Base-by-base conservation (phyloP, 1,140 invertebrate genomes). In the Hypothenemus hampei region DNA sequence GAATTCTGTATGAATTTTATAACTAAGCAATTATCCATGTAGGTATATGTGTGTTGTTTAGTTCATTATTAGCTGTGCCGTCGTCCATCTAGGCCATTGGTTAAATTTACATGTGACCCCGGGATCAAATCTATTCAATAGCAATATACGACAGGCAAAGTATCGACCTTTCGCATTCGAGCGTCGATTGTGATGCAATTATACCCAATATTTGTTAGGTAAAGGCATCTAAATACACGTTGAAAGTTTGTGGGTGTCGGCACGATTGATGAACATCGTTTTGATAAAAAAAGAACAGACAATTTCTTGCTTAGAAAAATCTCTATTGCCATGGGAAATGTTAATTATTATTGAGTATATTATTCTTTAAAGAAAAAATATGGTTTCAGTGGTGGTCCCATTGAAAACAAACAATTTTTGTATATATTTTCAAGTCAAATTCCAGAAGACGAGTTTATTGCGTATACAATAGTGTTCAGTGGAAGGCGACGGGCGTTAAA, bases 101-200 rank as follows among this genome's bases (percentile, higher is more conserved):
- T 53, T 44, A 53, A 53, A 53, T 53, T 53, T 53, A 47, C 52
- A 54, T 54, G 31, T 46, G 43, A 54, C 41, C 44, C 43, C 43
- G 29, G 41, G 52, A 39, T 47, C 52, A 54, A 54, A 54, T 47
- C 43, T 40, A 54, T 54, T 46, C 22, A 54, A 54, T 54, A 54
- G 44, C 43, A 46, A 47, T 47, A 47, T 20, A 20, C 31, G 16
- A 41, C 22, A 8, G 18, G n/a, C 35, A 26, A 44, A 36, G 52
- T 37, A 37, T 40, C 44, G 52, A 40, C 40, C 50, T 44, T 53
- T 45, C 22, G 35, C 20, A 39, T 31, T 33, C 20, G 29, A 23
- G 11, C 41, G 36, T 22, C 46, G 15, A 44, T 53, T 43, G 50
- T 36, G 19, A 44, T 24, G 50, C 40, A 53, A 53, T 53, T 44